Conservation (phyloP, 2,113 vertebrate species). For the Cavia aperea region DNA sequence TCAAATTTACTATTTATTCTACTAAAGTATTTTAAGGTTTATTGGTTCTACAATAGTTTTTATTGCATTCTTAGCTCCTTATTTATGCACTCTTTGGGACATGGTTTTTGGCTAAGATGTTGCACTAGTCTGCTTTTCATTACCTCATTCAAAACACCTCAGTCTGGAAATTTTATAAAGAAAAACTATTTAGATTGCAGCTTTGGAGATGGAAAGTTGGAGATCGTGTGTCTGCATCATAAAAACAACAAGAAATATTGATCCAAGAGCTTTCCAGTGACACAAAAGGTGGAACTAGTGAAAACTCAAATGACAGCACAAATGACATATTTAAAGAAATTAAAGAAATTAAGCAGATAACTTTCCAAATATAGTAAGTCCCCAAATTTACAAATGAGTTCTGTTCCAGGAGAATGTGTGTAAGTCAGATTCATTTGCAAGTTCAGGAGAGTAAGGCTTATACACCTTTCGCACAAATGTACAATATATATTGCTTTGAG, state of each 20-base stretch:
- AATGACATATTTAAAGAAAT: background rate
- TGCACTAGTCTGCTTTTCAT: background rate
- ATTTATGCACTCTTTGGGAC: background rate
- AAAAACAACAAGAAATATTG: background rate
- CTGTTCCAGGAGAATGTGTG: background rate
- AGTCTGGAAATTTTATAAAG: background rate
- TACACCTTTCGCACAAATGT: background rate
- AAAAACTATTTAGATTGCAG: background rate
- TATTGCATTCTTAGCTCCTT: background rate
- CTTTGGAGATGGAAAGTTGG: background rate
- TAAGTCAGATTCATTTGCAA: background rate
- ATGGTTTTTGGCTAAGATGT: background rate
- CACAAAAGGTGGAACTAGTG: background rate
- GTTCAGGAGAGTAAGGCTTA: background rate
- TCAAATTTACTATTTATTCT: slow-evolving; percentile 17
- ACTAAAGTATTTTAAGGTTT: background rate
- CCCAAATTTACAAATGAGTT: background rate
- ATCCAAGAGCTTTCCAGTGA: background rate
- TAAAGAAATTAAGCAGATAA: background rate
- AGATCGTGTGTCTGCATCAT: background rate
- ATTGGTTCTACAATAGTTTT: background rate
- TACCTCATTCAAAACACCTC: background rate
- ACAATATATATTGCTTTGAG: background rate
- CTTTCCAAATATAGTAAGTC: background rate
- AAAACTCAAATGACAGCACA: background rate